Evolutionary conservation across 2,797 vertebrate species (phyloP), one percentile per base, ranked within the genome.

Genomic region (Carduelis carduelis): DNA sequence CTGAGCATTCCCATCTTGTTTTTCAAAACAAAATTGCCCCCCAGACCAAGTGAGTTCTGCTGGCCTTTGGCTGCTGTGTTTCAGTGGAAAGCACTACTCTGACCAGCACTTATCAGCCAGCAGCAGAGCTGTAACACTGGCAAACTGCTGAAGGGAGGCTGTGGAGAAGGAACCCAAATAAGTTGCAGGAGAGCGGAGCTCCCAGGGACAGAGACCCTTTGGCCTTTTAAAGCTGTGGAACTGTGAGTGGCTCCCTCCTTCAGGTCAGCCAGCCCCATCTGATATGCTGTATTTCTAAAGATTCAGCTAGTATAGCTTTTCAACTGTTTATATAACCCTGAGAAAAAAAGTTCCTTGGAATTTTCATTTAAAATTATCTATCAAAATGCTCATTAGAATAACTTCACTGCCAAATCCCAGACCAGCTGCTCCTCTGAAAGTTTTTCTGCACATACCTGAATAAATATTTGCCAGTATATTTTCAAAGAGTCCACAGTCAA

Each of bases 401-500:
- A 59, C 23, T 6, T 64, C 49, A 39, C 0, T 59, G 50, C 27
- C 17, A 59, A 89, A 79, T 16, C 5, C n/a, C 26, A 11, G 28
- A 68, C 28, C 37, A 72, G 10, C 41, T 57, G 14, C 81, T 94
- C 52, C 34, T 88, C 53, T 9, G 12, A 37, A 80, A 93, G 71
- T n/a, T 93, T 71, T 65, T 39, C 39, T 56, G 66, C 94, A 96
- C 96, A 0, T 97, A 98, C 98, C 97, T 96, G 95, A 89, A 91
- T 96, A 93, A 87, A 97, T 83, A 83, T 96, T 94, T 61, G 81
- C 76, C 74, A 98, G 55, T 81, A 95, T 82, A 27, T 98, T 98
- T 97, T 97, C 96, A 95, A 98, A 98, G 63, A 98, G 52, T 52
- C 96, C 94, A 47, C 97, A 98, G 81, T 97, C 97, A 76, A 98